Conservation (phyloP, 1,140 invertebrate genomes). For the Hyphantria cunea region DNA sequence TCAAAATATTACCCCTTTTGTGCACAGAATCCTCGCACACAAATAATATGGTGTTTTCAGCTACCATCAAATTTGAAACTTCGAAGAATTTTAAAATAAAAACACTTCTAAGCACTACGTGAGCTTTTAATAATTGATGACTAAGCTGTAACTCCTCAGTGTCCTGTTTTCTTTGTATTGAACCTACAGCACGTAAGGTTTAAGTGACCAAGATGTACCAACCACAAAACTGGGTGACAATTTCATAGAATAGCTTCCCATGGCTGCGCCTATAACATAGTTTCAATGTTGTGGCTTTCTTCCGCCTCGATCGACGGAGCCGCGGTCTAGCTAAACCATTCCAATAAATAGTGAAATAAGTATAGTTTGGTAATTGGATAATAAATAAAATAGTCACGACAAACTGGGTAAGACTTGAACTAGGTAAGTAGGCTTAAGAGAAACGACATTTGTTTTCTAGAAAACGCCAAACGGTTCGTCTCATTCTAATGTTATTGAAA, state of each 20-base stretch:
- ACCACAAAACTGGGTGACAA: slow-evolving; percentile 1
- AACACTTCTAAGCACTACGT: too few species aligned
- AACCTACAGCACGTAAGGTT: too few species aligned
- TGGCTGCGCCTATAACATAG: slow-evolving; percentile 23
- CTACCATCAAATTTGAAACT: too few species aligned
- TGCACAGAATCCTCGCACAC: too few species aligned
- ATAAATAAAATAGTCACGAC: background rate
- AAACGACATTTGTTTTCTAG: background rate
- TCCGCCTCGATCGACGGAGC: background rate
- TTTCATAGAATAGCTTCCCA: slow-evolving; percentile 16
- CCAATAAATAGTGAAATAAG: background rate
- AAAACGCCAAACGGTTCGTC: too few species aligned
- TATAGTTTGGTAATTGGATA: background rate
- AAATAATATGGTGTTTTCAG: too few species aligned
- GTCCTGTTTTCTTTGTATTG: too few species aligned
- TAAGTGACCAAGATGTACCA: background rate
- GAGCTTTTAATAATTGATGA: too few species aligned
- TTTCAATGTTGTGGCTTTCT: slow-evolving; percentile 11
- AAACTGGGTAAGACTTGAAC: background rate
- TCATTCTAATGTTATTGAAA: too few species aligned
- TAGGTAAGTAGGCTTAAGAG: background rate
- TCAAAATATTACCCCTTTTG: too few species aligned
- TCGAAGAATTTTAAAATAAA: too few species aligned
- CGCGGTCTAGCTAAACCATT: slow-evolving; percentile 20
- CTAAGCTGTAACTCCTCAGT: too few species aligned